phyloP scores from a whole-genome alignment of 2,113 vertebrate species.

The Oncorhynchus gorbuscha region DNA sequence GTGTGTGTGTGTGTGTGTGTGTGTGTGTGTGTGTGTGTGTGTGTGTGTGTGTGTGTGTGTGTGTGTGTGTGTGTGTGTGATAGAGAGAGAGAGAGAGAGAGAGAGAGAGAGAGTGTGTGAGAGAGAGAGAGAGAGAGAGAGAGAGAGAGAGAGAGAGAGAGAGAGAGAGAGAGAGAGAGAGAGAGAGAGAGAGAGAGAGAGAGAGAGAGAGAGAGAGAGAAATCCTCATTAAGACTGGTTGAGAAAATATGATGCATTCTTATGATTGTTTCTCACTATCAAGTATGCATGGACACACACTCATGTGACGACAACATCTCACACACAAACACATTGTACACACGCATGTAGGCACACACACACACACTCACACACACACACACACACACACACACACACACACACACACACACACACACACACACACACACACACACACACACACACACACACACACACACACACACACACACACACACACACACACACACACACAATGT shows the following conservation, averaged over 20 bases:
- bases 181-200: too few relatives aligned
- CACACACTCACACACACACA: too few relatives aligned
- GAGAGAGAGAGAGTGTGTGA: too few relatives aligned
- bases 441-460: too few relatives aligned
- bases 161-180: too few relatives aligned
- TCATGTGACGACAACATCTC: conserved; percentile 23
- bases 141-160: too few relatives aligned
- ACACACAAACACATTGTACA: conserved; percentile 20
- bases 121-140: too few relatives aligned
- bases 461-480: too few relatives aligned
- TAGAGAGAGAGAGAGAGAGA: too few relatives aligned
- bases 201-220: neutral
- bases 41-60: too few relatives aligned
- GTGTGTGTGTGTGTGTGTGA: conserved; percentile 22
- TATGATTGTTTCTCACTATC: conserved; percentile 31
- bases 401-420: conserved; percentile 6
- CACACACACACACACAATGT: neutral
- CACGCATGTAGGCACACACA: conserved; percentile 15
- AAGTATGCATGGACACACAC: conserved; percentile 18
- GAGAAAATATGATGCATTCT: conserved; percentile 69
- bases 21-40: conserved; percentile 23
- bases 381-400: neutral
- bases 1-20: too few relatives aligned
- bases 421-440: too few relatives aligned
- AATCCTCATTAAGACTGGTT: conserved; percentile 73